phyloP scores from a whole-genome alignment of 2,113 vertebrate species.

The Chaenocephalus aceratus region DNA sequence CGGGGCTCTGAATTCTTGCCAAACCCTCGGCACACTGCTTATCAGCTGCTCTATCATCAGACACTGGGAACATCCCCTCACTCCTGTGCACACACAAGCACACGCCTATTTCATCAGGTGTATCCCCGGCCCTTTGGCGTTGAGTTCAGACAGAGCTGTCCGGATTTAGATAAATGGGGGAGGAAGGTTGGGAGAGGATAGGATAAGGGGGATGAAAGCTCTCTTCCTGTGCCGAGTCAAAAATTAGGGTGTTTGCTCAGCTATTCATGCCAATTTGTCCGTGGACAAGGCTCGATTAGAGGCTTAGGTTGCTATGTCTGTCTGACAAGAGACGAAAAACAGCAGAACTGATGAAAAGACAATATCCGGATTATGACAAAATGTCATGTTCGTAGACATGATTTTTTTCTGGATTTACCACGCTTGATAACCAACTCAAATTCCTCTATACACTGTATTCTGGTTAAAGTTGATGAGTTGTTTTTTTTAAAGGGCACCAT shows the following conservation, averaged over 20 bases:
- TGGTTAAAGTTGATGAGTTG: no score
- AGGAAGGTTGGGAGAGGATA: constrained; percentile 45
- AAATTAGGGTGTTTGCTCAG: constrained; percentile 34
- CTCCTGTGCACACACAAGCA: constrained; percentile 34
- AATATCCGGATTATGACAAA: not conserved
- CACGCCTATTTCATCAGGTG: constrained; percentile 61
- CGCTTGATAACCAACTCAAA: not conserved
- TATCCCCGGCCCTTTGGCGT: constrained; percentile 56
- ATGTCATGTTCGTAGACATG: not conserved
- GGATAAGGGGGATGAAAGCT: constrained; percentile 65
- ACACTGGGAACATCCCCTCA: constrained; percentile 52
- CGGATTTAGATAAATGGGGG: constrained; percentile 56
- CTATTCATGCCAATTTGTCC: constrained; percentile 25
- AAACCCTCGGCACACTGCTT: constrained; percentile 29
- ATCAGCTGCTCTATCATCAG: constrained; percentile 69
- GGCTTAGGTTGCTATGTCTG: constrained; percentile 1
- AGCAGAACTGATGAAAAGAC: not conserved
- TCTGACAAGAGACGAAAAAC: not conserved
- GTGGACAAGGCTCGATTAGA: not conserved
- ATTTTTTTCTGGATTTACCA: not conserved
- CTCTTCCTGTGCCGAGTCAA: constrained; percentile 69
- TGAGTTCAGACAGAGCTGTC: constrained; percentile 69
- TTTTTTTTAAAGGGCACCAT: not conserved
- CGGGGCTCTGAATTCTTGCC: constrained; percentile 61
- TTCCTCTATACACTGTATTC: no score